Evolutionary conservation across 2,797 vertebrate genomes (phyloP).

Genomic region (Sebastes iracundus): DNA sequence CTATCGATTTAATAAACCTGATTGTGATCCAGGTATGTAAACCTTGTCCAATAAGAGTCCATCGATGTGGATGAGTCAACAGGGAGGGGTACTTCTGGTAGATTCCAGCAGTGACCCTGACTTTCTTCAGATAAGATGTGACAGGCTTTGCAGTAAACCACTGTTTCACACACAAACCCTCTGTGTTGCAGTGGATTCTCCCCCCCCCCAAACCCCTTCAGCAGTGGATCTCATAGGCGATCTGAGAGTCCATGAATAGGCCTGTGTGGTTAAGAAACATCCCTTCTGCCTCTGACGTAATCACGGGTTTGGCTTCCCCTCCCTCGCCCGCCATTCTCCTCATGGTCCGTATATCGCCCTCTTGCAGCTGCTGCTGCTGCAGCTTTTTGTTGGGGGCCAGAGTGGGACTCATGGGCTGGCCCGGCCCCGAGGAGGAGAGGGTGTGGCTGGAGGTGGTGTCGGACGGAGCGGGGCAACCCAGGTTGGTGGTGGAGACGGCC

Average conservation of each 20-base stretch:
- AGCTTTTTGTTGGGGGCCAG: conserved; percentile 60
- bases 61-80: neutral
- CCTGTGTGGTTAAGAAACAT: conserved; percentile 85
- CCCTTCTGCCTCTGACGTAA: conserved; percentile 81
- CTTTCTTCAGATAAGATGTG: neutral
- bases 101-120: conserved; percentile 1
- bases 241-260: conserved; percentile 86
- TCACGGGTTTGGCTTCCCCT: conserved; percentile 79
- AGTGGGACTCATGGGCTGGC: conserved; percentile 55
- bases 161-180: neutral
- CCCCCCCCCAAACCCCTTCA: conserved; percentile 64
- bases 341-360: conserved; percentile 72
- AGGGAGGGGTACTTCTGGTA: neutral
- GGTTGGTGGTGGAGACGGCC: conserved; percentile 65
- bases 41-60: neutral
- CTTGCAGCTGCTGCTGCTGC: conserved; percentile 62
- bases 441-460: conserved; percentile 70
- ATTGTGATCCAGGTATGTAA: neutral
- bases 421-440: conserved; percentile 56
- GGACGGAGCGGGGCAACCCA: conserved; percentile 57
- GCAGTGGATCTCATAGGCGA: conserved; percentile 91
- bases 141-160: neutral
- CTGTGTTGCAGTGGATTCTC: neutral
- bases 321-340: conserved; percentile 84
- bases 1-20: neutral